These are phyloP conservation scores for Atta cephalotes DNA, from an alignment of 1,140 invertebrate species.

Conservation along the genomic window DNA sequence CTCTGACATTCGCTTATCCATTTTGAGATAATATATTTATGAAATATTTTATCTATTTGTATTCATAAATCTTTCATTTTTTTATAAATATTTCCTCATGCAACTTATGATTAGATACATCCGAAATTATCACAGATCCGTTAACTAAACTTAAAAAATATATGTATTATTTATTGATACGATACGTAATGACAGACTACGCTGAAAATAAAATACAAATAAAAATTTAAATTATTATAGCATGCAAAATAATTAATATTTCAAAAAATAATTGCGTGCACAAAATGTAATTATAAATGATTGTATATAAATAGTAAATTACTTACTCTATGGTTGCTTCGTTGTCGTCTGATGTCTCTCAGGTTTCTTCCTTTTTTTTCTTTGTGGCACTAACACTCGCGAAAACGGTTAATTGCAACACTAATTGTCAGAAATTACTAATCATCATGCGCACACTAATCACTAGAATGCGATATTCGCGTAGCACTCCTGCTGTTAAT, in stretches of 20 bases:
- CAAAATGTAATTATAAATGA: slow-evolving; percentile 4
- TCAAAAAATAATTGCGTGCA: background rate
- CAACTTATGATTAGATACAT: too few species aligned
- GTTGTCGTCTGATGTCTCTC: background rate
- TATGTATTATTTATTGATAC: too few species aligned
- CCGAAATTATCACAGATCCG: too few species aligned
- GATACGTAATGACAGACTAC: too few species aligned
- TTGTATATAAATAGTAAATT: background rate
- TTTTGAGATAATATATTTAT: too few species aligned
- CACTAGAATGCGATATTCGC: slow-evolving; percentile 1
- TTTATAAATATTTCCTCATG: too few species aligned
- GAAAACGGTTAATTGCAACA: slow-evolving; percentile 26
- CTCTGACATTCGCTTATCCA: too few species aligned
- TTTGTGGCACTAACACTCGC: background rate
- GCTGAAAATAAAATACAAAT: background rate
- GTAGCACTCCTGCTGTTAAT: slow-evolving; percentile 14
- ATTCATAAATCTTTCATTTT: too few species aligned
- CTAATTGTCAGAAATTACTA: slow-evolving; percentile 14
- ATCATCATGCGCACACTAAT: slow-evolving; percentile 9
- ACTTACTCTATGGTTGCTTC: background rate
- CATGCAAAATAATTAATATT: background rate
- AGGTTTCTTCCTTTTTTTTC: background rate
- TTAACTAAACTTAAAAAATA: too few species aligned
- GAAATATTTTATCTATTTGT: too few species aligned
- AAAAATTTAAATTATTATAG: background rate